A percentile compares a stretch with the other conserved stretches of the same genome.
These are phyloP conservation scores for Helobdella robusta DNA, from an alignment of 2,888 invertebrate species.

Conservation along the genomic window DNA sequence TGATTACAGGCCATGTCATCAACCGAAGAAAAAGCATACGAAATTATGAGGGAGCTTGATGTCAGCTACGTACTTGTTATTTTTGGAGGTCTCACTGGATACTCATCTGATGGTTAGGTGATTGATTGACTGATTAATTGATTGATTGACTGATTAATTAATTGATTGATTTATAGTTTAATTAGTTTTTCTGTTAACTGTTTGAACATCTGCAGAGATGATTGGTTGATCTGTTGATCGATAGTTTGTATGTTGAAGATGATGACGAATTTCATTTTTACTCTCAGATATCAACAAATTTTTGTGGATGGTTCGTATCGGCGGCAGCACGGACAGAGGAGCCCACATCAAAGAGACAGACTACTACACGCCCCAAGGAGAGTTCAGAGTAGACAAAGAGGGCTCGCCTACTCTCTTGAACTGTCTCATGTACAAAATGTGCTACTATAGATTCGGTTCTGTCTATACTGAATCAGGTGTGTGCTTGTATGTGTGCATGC, in stretches of 20 bases:
- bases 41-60: conserved; percentile 92
- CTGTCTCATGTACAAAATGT: conserved; percentile 99
- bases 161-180: too few species aligned
- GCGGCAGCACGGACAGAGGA: conserved; percentile 87
- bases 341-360: conserved; percentile 90
- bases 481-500: conserved; percentile 31
- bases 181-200: too few species aligned
- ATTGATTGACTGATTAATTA: too few species aligned
- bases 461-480: conserved; percentile 86
- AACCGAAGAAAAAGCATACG: conserved; percentile 87
- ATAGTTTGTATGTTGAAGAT: too few species aligned
- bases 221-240: too few species aligned
- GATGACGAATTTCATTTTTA: too few species aligned
- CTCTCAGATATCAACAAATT: conserved; percentile 98
- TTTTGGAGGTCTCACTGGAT: conserved; percentile 95
- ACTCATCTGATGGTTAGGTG: conserved; percentile 86
- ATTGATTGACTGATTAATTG: too few species aligned
- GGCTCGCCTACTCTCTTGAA: conserved; percentile 83
- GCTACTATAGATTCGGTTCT: conserved; percentile 92
- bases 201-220: too few species aligned
- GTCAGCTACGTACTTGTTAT: conserved; percentile 96
- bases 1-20: conserved; percentile 76
- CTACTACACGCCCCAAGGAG: conserved; percentile 87
- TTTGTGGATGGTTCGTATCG: conserved; percentile 96
- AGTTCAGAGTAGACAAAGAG: conserved; percentile 89